These are phyloP conservation scores for Salvelinus namaycush DNA, from an alignment of 2,113 vertebrate species.

Conservation along the genomic window DNA sequence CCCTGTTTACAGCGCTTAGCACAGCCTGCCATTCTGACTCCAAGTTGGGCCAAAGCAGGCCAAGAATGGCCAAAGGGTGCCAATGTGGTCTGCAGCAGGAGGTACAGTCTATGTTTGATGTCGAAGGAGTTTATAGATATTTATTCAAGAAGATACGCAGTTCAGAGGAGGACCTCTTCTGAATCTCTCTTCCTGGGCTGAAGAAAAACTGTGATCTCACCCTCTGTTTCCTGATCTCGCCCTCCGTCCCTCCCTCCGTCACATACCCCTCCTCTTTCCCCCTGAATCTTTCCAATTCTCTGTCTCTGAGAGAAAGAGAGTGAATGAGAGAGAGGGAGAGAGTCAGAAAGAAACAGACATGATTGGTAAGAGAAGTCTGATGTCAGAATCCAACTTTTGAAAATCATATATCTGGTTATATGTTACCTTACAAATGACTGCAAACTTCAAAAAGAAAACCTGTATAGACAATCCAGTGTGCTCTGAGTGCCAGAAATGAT, in stretches of 20 bases:
- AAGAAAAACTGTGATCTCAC: slow-evolving; percentile 43
- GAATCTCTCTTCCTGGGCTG: slow-evolving; percentile 22
- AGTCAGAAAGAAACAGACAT: slow-evolving; percentile 9
- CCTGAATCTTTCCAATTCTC: slow-evolving; percentile 36
- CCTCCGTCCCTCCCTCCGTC: slow-evolving; percentile 25
- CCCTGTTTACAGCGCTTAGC: slow-evolving; percentile 86
- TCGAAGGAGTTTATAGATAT: neutral
- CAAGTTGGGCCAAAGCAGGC: slow-evolving; percentile 31
- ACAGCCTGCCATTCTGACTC: slow-evolving; percentile 82
- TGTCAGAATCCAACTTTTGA: neutral
- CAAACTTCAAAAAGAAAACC: neutral
- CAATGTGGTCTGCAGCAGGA: neutral
- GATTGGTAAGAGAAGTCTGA: slow-evolving; percentile 18
- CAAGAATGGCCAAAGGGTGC: neutral
- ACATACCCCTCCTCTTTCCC: slow-evolving; percentile 20
- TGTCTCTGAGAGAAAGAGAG: slow-evolving; percentile 12
- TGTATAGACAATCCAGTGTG: too few species aligned
- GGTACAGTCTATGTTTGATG: neutral
- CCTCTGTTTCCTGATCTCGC: slow-evolving; percentile 24
- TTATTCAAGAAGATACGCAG: neutral
- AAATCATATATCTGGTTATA: too few species aligned
- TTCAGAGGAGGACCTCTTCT: neutral
- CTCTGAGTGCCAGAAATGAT: slow-evolving; percentile 15
- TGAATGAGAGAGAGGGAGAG: neutral
- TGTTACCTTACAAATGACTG: neutral